Percentiles rank a stretch among this genome's conserved stretches.
Evolutionary conservation across 2,113 vertebrate genomes (phyloP).

Genomic region (Gulo gulo): DNA sequence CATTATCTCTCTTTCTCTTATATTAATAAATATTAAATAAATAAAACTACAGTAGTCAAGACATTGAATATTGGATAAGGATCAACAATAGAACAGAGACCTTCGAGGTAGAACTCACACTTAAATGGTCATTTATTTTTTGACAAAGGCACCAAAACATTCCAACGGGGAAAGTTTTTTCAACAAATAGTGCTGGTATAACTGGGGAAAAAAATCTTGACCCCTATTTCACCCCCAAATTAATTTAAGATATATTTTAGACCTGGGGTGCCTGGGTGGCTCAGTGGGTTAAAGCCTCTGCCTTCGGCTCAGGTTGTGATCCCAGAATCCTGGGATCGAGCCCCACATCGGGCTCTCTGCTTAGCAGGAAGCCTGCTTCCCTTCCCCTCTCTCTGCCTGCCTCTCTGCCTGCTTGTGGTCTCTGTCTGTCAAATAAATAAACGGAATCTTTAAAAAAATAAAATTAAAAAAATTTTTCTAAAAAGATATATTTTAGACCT

Average conservation of each 20-base stretch:
- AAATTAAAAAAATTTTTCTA: no score
- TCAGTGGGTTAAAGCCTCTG: no score
- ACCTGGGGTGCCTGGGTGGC: no score
- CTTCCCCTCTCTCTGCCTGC: no score
- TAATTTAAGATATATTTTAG: background rate
- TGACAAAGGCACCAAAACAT: background rate
- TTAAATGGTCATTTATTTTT: background rate
- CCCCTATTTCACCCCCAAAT: background rate
- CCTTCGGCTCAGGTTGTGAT: no score
- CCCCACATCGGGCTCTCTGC: no score
- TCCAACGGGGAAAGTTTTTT: background rate
- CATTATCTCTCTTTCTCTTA: background rate
- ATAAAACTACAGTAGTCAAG: background rate
- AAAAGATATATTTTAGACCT: background rate
- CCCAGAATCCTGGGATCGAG: no score
- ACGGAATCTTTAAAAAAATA: no score
- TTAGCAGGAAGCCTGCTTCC: no score
- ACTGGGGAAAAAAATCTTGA: background rate
- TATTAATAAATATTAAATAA: background rate
- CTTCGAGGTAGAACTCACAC: background rate
- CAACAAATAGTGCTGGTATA: background rate
- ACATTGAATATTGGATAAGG: background rate
- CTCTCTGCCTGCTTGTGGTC: no score
- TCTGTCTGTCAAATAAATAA: no score
- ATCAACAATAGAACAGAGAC: background rate